phyloP scores from a whole-genome alignment of 1,140 invertebrate genomes.

The Limonius californicus region DNA sequence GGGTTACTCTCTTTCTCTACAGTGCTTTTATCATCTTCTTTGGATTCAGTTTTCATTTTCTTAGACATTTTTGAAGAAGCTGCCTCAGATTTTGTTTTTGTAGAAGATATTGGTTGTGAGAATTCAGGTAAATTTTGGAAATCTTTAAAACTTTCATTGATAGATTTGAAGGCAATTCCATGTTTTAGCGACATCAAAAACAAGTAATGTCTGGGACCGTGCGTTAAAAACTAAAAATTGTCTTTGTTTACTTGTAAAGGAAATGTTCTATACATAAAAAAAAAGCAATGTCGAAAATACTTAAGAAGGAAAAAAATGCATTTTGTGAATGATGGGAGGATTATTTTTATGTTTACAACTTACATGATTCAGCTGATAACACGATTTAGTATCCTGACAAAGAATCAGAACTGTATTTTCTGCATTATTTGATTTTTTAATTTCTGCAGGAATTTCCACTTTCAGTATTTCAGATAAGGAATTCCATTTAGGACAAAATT shows the following conservation, averaged over 20 bases:
- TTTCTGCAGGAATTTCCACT: conserved; percentile 71
- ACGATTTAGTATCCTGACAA: conserved; percentile 77
- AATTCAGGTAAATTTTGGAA: conserved; percentile 27
- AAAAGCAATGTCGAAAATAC: too few relatives aligned
- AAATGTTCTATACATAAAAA: too few relatives aligned
- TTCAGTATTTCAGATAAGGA: conserved; percentile 73
- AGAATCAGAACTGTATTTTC: conserved; percentile 74
- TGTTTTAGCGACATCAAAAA: conserved; percentile 56
- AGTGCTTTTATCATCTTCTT: conserved; percentile 1
- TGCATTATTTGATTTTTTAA: conserved; percentile 49
- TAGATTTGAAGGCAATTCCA: conserved; percentile 52
- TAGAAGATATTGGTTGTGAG: neutral
- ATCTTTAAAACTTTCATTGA: conserved; percentile 51
- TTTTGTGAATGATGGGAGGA: too few relatives aligned
- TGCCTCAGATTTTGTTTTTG: conserved; percentile 6
- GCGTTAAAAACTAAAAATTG: conserved; percentile 61
- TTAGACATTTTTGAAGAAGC: conserved; percentile 1
- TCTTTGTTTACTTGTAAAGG: too few relatives aligned
- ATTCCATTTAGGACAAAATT: conserved; percentile 88
- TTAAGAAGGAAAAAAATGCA: too few relatives aligned
- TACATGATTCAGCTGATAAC: conserved; percentile 70
- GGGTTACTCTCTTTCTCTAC: conserved; percentile 33
- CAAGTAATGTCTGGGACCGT: conserved; percentile 61
- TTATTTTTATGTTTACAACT: too few relatives aligned
- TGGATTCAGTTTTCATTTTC: conserved; percentile 12